A percentile compares a stretch with the other conserved stretches of the same genome.
These are phyloP conservation scores for Ceratotherium simum DNA, from an alignment of 2,113 vertebrate species.

Conservation along the genomic window DNA sequence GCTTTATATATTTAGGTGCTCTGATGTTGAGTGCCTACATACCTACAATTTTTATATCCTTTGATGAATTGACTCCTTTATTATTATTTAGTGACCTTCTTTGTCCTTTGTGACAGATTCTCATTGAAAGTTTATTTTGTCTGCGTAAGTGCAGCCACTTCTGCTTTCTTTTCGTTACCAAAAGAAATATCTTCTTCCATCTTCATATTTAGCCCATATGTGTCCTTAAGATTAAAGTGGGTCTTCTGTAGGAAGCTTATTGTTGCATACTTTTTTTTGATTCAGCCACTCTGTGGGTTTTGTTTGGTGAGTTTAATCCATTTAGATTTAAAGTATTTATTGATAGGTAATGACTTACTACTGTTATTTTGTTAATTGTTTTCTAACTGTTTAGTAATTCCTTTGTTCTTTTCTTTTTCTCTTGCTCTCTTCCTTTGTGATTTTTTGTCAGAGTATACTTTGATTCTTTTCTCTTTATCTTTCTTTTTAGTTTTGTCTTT, in stretches of 20 bases:
- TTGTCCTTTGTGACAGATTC: not conserved
- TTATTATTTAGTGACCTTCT: not conserved
- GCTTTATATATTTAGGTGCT: not conserved
- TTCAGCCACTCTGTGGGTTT: not conserved
- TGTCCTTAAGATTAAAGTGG: not conserved
- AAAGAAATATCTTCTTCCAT: not conserved
- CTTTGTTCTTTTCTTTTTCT: not conserved
- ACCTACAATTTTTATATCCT: not conserved
- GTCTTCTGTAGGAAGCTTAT: not conserved
- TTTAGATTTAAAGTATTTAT: not conserved
- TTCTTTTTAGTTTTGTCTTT: not conserved
- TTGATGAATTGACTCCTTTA: not conserved
- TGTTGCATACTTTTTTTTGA: not conserved
- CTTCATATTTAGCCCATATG: not conserved
- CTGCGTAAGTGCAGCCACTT: not conserved
- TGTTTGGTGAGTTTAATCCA: not conserved
- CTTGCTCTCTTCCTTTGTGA: not conserved
- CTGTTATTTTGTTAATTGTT: not conserved
- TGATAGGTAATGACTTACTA: not conserved
- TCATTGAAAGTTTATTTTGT: not conserved
- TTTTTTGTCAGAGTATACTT: not conserved
- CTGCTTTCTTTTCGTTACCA: not conserved
- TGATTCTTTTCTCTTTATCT: not conserved
- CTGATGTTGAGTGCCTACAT: not conserved
- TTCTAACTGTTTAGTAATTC: not conserved